Conservation (phyloP, 2,888 invertebrate genomes). For the Harpagoxenus sublaevis region DNA sequence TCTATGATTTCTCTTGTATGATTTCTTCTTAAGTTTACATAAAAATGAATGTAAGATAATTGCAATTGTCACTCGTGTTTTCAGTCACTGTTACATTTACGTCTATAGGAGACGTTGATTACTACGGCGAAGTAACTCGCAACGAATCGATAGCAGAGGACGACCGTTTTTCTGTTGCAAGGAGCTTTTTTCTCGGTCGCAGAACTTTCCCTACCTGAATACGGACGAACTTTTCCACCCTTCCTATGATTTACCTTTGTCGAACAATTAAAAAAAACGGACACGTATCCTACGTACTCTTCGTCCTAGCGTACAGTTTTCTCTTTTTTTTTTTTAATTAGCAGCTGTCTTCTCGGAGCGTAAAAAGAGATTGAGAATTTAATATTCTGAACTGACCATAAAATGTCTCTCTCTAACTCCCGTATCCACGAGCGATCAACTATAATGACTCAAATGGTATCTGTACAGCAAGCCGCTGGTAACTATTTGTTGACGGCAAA, state of each 20-base stretch:
- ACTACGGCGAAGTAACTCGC: conserved; percentile 5
- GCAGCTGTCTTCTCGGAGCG: background rate
- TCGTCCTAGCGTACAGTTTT: background rate
- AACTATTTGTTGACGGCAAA: background rate
- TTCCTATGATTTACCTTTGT: background rate
- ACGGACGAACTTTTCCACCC: conserved; percentile 25
- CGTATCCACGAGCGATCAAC: background rate
- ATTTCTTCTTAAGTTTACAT: background rate
- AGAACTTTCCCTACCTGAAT: conserved; percentile 33
- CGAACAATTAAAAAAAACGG: conserved; percentile 20
- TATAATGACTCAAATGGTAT: background rate
- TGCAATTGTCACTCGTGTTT: background rate
- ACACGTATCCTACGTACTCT: background rate
- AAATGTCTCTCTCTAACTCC: conserved; percentile 12
- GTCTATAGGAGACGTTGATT: conserved; percentile 33
- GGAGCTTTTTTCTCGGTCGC: conserved; percentile 22
- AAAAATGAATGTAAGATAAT: conserved; percentile 11
- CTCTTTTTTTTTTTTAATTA: conserved; percentile 11
- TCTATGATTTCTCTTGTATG: background rate
- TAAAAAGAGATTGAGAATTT: background rate
- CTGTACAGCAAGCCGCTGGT: background rate
- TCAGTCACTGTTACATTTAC: background rate
- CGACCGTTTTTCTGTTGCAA: background rate
- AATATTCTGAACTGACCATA: conserved; percentile 2
- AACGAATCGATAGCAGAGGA: conserved; percentile 27